phyloP scores from a whole-genome alignment of 2,797 vertebrate genomes.

The Anolis apletophallus region DNA sequence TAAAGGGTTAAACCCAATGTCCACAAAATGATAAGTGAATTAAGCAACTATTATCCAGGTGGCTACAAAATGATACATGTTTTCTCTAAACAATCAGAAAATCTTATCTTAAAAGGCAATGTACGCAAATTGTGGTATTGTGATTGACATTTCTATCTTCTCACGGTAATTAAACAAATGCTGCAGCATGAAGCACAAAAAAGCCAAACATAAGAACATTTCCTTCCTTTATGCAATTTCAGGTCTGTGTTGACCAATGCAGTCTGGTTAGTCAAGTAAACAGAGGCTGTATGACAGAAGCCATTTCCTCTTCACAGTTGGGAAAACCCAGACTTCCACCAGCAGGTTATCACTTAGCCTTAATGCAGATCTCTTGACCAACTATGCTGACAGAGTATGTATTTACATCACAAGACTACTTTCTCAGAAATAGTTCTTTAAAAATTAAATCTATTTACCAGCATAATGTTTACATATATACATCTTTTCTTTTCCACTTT shows the following conservation, averaged over 20 bases:
- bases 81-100: neutral
- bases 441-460: neutral
- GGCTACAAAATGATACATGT: neutral
- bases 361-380: constrained; percentile 5
- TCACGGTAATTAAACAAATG: neutral
- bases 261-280: neutral
- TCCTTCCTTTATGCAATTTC: constrained; percentile 4
- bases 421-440: neutral
- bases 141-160: neutral
- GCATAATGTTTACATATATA: neutral
- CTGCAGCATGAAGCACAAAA: neutral
- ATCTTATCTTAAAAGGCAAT: neutral
- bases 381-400: neutral
- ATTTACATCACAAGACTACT: constrained; percentile 10
- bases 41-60: neutral
- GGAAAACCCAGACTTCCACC: neutral
- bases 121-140: neutral
- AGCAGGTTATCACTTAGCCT: neutral
- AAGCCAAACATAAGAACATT: neutral
- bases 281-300: constrained; percentile 12
- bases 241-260: neutral
- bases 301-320: constrained; percentile 20
- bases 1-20: neutral
- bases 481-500: neutral
- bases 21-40: neutral